Base-by-base conservation (phyloP, 2,888 invertebrate genomes). In the Zhengitettix transpicula region DNA sequence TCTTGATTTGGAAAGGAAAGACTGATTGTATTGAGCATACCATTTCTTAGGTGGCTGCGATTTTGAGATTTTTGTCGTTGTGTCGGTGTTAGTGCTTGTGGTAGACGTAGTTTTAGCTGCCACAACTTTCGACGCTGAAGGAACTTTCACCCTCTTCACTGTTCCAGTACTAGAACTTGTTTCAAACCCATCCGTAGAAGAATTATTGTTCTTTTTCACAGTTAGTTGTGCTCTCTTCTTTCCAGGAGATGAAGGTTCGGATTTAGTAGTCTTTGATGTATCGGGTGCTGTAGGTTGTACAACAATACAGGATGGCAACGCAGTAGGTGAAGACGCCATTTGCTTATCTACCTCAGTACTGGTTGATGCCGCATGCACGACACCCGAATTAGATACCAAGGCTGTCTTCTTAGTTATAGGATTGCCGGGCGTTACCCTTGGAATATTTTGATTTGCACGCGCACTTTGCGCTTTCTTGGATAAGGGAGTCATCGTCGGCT, bases 401-500 rank as follows among this genome's bases (percentile, higher is more conserved):
- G 28, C 28, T 28, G 28, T 7, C 28, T 28, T 28, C 28, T 28
- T 28, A n/a, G 47, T 47, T 12, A 47, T n/a, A 5, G 47, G 47
- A 61, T 62, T 63, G 44, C 55, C 56, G 62, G 65, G 68, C 65
- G 63, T 66, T 61, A 64, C 67, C 65, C 58, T 65, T 61, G 65
- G 72, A 69, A 60, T 70, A 66, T 44, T 71, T 7, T 64, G 61
- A 53, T 61, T 68, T 59, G 68, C 67, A 14, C 65, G 65, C 40
- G 68, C 68, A 16, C 64, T 67, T 11, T 66, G 66, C 58, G 69
- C 71, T 61, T 71, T 73, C 9, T 59, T 59, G 14, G 59, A 28
- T 8, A 52, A 57, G 10, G 51, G 28, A 2, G 70, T 67, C 52
- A 77, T 74, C 1, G 78, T 78, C 10, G 83, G 78, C 65, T 80